Evolutionary conservation across 1,140 invertebrate genomes (phyloP), one percentile per base, ranked within the genome.

Genomic region (Drosophila bocki): DNA sequence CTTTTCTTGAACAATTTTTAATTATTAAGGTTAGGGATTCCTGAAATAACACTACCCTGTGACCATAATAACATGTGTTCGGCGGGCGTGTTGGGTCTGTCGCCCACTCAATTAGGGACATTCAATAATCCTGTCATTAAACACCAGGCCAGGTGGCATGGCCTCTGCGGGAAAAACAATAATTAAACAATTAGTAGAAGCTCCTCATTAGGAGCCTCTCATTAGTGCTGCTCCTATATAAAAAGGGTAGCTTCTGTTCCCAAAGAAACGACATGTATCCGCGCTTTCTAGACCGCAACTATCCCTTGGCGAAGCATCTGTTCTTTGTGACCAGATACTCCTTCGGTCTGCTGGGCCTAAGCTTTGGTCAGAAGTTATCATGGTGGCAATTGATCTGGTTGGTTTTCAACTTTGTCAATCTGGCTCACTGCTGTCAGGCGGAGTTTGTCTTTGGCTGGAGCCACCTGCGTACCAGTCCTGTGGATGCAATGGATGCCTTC

Each of bases 401-500:
- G 59, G 22, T 68, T 7, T 86, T 87, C 15, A 86, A 87, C 15
- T 82, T 87, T 13, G 33, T 79, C 3, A 79, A 79, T 47, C 32
- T 86, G 65, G 75, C 83, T 0, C 82, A 86, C 35, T 87, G 82
- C 44, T 86, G 82, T 39, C 83, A 85, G 79, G 82, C 83, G 22
- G 83, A 85, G 59, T 67, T 85, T 15, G 59, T 29, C 13, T 85
- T 87, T 13, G 82, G 82, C 15, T 86, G 78, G 78, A 51, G 42
- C 6, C 77, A 86, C n/a, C 57, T 85, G 19, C 32, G 35, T 3
- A 71, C 37, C 41, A 87, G 69, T 37, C 64, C 82, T 0, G 78
- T 79, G 22, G 83, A 85, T 8, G 82, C 83, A 51, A 85, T 85
- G 82, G 82, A 85, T 26, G 82, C 82, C 33, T 87, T 85, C n/a